Evolutionary conservation across 2,113 vertebrate genomes (phyloP), one percentile per base, ranked within the genome.

Genomic region (Alaudala cheleensis): DNA sequence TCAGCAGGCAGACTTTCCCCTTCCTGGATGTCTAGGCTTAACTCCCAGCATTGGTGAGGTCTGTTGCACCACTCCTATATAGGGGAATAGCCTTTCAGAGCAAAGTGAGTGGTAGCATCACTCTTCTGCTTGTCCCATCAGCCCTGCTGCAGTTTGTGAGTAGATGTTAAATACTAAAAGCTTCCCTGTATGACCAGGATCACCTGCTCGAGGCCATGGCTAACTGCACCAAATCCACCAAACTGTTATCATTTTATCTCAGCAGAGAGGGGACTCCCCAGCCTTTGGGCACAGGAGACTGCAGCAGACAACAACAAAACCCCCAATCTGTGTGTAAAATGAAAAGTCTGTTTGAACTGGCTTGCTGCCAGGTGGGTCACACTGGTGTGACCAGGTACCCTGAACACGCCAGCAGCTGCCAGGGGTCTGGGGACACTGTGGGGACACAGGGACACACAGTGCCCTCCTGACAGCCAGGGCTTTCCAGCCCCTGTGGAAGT

Each of bases 161-260:
- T 62, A 18, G n/a, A n/a, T 86, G 53, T 73, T 60, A 51, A 58
- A 72, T 47, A 18, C 39, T 53, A 62, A 76, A 89, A 62, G 71
- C 69, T 81, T 82, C 57, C 91, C 80, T 74, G 66, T 83, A 31
- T 12, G 57, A 54, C 70, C 5, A 20, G 96, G 82, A 92, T 83
- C 79, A 34, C 49, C 79, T 71, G 60, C 82, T 90, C 20, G 1
- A 87, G 95, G 92, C 86, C 85, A 64, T 84, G 90, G 81, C 85
- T 93, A 93, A 84, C 96, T 95, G 96, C 97, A 96, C 94, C 90
- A 74, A 94, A 81, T 86, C 88, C 92, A 92, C 79, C 39, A 2
- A 76, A 91, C 57, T 3, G 2, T 70, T 86, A 91, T 93, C 47
- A 33, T 95, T 97, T 97, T 95, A 80, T 96, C 91, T 86, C 82